Percentiles rank a stretch among this genome's conserved stretches.
These are phyloP conservation scores for Melieria picta DNA, from an alignment of 2,888 invertebrate species.

Conservation along the genomic window DNA sequence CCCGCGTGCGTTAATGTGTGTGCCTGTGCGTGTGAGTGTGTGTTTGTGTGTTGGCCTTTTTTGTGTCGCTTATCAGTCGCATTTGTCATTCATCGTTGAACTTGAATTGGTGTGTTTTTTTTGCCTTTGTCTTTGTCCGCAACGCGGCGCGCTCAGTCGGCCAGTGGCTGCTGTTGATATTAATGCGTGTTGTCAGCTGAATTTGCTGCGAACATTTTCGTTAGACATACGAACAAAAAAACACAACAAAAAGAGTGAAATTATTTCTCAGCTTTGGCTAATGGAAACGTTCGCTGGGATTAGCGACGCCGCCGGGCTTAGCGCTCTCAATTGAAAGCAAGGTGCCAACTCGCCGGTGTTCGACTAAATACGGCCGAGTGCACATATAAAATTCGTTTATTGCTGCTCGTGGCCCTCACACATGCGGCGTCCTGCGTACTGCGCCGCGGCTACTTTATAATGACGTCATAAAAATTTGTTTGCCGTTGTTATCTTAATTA, in stretches of 20 bases:
- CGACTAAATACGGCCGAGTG: neutral
- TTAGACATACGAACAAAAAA: no score
- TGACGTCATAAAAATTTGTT: conserved; percentile 36
- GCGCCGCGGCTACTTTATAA: conserved; percentile 16
- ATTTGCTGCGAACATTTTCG: conserved; percentile 13
- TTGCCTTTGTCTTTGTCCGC: neutral
- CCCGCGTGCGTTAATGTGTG: neutral
- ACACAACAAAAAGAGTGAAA: conserved; percentile 7
- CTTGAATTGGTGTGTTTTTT: conserved; percentile 21
- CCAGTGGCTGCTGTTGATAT: conserved; percentile 22
- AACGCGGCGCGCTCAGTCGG: neutral
- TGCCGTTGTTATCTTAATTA: conserved; percentile 38
- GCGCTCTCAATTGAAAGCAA: conserved; percentile 4
- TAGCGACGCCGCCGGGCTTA: neutral
- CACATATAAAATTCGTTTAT: conserved; percentile 1
- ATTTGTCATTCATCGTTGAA: conserved; percentile 39
- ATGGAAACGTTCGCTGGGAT: conserved; percentile 29
- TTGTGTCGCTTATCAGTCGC: conserved; percentile 32
- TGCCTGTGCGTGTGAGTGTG: neutral
- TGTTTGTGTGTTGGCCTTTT: neutral
- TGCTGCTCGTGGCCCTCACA: conserved; percentile 4
- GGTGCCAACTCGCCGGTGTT: neutral
- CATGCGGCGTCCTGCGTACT: conserved; percentile 8
- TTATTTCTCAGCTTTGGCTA: conserved; percentile 23
- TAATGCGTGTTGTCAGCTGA: conserved; percentile 34